Evolutionary conservation across 2,888 invertebrate genomes (phyloP).

Genomic region (Blastobasis lacticolella): DNA sequence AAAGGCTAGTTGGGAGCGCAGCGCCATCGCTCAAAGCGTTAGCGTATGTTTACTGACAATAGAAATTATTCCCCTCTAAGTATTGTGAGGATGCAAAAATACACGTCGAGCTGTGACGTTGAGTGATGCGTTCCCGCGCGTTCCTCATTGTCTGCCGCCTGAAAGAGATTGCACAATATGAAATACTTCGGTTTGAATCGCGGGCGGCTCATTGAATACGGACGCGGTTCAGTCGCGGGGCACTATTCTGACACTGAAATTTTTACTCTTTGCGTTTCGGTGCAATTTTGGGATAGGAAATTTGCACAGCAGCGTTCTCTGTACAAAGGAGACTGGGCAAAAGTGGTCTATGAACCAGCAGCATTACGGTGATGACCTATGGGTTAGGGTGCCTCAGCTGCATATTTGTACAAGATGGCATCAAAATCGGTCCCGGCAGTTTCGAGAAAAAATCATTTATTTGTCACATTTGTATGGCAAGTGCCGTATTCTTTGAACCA

Average conservation of each 20-base stretch:
- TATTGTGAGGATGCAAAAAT: constrained; percentile 65
- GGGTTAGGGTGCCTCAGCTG: no score
- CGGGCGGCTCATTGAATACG: constrained; percentile 58
- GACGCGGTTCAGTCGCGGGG: constrained; percentile 25
- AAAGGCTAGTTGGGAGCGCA: constrained; percentile 32
- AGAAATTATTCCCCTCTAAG: constrained; percentile 62
- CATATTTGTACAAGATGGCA: no score
- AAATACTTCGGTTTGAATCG: constrained; percentile 62
- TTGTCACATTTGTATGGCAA: no score
- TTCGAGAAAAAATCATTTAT: no score
- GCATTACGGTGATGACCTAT: no score
- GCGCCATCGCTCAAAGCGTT: constrained; percentile 43
- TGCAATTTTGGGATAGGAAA: no score
- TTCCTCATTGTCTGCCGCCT: constrained; percentile 56
- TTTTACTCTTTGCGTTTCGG: constrained; percentile 30
- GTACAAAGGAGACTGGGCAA: no score
- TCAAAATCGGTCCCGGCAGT: no score
- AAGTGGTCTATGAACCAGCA: no score
- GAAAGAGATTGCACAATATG: constrained; percentile 69
- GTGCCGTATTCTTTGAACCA: no score
- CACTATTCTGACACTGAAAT: constrained; percentile 46
- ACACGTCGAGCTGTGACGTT: constrained; percentile 60
- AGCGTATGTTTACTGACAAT: constrained; percentile 56
- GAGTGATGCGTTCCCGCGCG: constrained; percentile 65
- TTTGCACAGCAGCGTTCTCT: no score